Percentiles rank a stretch among this genome's conserved stretches.
These are phyloP conservation scores for Cephonodes hylas DNA, from an alignment of 2,888 invertebrate genomes.

Conservation along the genomic window DNA sequence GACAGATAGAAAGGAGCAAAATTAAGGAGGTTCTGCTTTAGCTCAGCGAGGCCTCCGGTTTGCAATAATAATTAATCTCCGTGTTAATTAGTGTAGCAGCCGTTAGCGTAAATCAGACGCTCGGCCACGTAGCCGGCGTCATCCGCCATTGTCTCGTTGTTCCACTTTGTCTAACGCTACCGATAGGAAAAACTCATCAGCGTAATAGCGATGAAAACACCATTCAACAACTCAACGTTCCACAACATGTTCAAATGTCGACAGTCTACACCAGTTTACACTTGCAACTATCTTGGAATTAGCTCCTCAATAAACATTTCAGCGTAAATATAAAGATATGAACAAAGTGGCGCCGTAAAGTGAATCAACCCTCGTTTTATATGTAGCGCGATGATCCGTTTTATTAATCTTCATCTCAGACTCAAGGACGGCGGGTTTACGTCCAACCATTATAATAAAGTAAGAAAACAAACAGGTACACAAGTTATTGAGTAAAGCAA, in stretches of 20 bases:
- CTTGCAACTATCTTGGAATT: too few species aligned
- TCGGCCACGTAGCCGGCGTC: constrained; percentile 22
- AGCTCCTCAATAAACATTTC: neutral
- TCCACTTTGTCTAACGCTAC: constrained; percentile 21
- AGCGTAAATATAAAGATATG: neutral
- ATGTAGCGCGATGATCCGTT: neutral
- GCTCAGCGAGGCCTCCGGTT: constrained; percentile 39
- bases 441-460: neutral
- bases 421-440: neutral
- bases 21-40: constrained; percentile 11
- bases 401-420: neutral
- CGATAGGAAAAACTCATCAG: constrained; percentile 15
- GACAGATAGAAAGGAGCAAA: constrained; percentile 16
- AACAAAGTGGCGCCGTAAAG: neutral
- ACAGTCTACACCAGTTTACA: neutral
- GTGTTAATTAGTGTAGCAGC: constrained; percentile 66
- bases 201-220: constrained; percentile 13
- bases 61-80: constrained; percentile 72
- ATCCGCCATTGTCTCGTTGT: constrained; percentile 39
- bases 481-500: constrained; percentile 18
- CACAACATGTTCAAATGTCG: neutral
- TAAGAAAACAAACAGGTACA: neutral
- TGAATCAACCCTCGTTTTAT: neutral
- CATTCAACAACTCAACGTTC: neutral
- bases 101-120: constrained; percentile 54